These are phyloP conservation scores for Sarcophaga caerulescens DNA, from an alignment of 2,888 invertebrate species.

Conservation along the genomic window DNA sequence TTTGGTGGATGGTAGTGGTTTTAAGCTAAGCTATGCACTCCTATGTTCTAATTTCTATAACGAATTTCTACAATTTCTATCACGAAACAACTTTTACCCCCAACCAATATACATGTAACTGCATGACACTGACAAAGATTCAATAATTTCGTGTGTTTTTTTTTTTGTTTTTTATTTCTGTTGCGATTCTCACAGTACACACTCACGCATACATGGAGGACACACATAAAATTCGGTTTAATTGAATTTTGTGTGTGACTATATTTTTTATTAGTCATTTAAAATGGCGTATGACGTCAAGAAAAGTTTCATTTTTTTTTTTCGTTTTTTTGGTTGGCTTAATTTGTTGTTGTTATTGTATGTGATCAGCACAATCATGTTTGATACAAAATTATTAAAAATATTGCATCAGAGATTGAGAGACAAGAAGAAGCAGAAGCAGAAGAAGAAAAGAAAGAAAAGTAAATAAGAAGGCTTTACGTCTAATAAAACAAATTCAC, in stretches of 20 bases:
- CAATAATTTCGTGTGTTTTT: too few relatives aligned
- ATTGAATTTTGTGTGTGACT: conserved; percentile 45
- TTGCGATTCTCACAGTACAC: too few relatives aligned
- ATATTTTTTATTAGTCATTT: conserved; percentile 60
- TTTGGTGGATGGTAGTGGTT: too few relatives aligned
- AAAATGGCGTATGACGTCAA: conserved; percentile 63
- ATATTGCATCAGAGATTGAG: conserved; percentile 31
- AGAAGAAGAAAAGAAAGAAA: too few relatives aligned
- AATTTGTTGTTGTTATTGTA: conserved; percentile 7
- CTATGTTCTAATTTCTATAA: too few relatives aligned
- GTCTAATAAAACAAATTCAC: too few relatives aligned
- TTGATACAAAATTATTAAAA: conserved; percentile 37
- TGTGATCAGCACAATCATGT: background rate
- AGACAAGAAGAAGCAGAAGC: too few relatives aligned
- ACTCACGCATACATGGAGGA: too few relatives aligned
- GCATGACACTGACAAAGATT: background rate
- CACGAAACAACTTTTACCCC: conserved; percentile 16
- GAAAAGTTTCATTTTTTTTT: background rate
- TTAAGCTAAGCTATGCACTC: too few relatives aligned
- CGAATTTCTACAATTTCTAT: background rate
- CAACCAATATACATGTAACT: conserved; percentile 19
- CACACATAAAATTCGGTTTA: conserved; percentile 21
- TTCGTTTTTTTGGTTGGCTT: conserved; percentile 21
- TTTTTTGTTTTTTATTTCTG: too few relatives aligned
- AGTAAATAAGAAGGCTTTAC: too few relatives aligned